These are phyloP conservation scores for Pygoscelis adeliae DNA, from an alignment of 2,113 vertebrate species.

Conservation along the genomic window DNA sequence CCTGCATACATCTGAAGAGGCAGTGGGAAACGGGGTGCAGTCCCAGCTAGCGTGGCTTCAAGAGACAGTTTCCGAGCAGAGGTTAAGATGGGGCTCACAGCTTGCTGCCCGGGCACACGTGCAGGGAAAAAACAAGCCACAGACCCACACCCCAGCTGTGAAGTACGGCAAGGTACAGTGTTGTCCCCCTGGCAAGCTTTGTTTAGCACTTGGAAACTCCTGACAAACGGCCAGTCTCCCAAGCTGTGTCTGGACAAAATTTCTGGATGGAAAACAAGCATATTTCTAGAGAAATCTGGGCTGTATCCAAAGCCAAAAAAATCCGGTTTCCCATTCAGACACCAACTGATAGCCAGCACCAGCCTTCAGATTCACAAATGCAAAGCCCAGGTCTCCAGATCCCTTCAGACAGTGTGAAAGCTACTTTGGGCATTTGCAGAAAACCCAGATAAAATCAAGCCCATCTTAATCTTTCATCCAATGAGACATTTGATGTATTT, in stretches of 20 bases:
- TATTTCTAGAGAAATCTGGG: background rate
- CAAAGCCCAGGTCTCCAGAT: background rate
- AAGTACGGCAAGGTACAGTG: background rate
- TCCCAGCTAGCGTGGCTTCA: accelerated
- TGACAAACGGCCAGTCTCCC: background rate
- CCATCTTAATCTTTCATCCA: background rate
- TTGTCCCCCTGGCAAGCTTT: background rate
- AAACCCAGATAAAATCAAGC: background rate
- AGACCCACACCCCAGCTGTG: background rate
- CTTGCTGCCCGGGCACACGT: accelerated
- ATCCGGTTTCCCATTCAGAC: background rate
- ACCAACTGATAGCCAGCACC: background rate
- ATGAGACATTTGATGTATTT: background rate
- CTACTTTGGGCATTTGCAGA: background rate
- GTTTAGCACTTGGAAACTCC: background rate
- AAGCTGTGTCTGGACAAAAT: background rate
- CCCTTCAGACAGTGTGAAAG: background rate
- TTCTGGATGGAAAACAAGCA: background rate
- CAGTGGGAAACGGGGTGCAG: background rate
- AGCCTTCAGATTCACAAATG: background rate
- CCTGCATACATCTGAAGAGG: background rate
- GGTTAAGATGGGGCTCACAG: background rate
- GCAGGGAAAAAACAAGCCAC: background rate
- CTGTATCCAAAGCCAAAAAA: background rate
- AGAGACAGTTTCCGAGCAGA: background rate